A percentile compares a stretch with the other conserved stretches of the same genome.
Evolutionary conservation across 2,888 invertebrate species (phyloP).

Genomic region (Drosophila testacea): DNA sequence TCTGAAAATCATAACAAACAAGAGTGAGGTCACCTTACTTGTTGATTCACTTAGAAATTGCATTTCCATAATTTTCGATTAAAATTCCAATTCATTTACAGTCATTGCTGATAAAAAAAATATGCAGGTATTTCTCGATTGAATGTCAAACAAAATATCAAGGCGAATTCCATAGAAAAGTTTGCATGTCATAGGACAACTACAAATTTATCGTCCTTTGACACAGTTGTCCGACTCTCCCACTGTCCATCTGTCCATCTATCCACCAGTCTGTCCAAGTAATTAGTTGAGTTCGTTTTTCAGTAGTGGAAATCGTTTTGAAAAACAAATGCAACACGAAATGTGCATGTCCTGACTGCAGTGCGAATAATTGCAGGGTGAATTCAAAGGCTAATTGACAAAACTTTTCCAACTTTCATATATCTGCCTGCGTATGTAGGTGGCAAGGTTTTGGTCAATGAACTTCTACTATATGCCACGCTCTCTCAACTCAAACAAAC

Average conservation of each 20-base stretch:
- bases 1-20: neutral
- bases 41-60: slow-evolving; percentile 10
- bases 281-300: slow-evolving; percentile 16
- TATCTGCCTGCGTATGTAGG: slow-evolving; percentile 23
- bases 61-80: slow-evolving; percentile 6
- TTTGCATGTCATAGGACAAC: slow-evolving; percentile 50
- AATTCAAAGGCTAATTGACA: slow-evolving; percentile 51
- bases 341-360: slow-evolving; percentile 46
- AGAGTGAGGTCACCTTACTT: slow-evolving; percentile 7
- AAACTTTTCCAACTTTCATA: slow-evolving; percentile 20
- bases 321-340: slow-evolving; percentile 32
- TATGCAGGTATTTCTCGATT: slow-evolving; percentile 9
- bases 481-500: neutral
- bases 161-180: slow-evolving; percentile 12
- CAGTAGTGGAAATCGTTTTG: slow-evolving; percentile 26
- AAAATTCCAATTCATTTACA: slow-evolving; percentile 11
- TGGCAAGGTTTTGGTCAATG: slow-evolving; percentile 41
- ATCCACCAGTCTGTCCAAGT: neutral
- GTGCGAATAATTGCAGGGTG: slow-evolving; percentile 47
- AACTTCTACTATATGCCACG: slow-evolving; percentile 19
- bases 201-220: slow-evolving; percentile 28
- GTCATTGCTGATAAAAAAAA: slow-evolving; percentile 3
- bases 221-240: slow-evolving; percentile 7
- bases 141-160: slow-evolving; percentile 16
- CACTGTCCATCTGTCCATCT: neutral